Evolutionary conservation across 2,113 vertebrate species (phyloP), one percentile per base, ranked within the genome.

Genomic region (Alligator mississippiensis): DNA sequence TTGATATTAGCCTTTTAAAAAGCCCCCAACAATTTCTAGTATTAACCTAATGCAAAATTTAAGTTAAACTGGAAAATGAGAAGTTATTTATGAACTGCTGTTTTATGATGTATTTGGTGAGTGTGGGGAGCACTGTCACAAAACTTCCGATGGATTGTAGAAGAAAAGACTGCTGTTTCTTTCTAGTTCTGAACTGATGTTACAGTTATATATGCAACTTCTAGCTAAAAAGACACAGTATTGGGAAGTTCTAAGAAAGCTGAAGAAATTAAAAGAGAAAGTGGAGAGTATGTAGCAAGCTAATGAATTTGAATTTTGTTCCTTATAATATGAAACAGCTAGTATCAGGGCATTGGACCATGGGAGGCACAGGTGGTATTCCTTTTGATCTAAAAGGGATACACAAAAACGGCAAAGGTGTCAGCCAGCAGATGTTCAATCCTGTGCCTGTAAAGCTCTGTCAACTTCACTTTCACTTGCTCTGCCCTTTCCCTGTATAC

Each of bases 231-330:
- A n/a, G 47, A 4, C 30, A 5, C 25, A 75, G 19, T 79, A 22
- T 61, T 54, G 3, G 4, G 11, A 90, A 88, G 0, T 58, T 25
- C 11, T 88, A 76, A 70, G 12, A 16, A 14, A 81, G 16, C 79
- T 93, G 84, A 27, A 77, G 76, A 75, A 84, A 61, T 83, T 70
- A 5, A 85, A 18, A 77, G 77, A 84, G 2, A 82, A 34, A 68
- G 60, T 22, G 27, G 12, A 22, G 28, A 27, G 68, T 28, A 57
- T 63, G 8, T 30, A 82, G 1, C 6, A 64, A 19, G 72, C 25
- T 74, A 61, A 68, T 13, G 74, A 6, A 54, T 70, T 79, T 16
- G 72, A 59, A 38, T 59, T 59, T 78, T 58, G 62, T 75, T 85
- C 22, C 21, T 78, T 4, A 84, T 89, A 80, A 81, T 64, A 62